A percentile compares a stretch with the other conserved stretches of the same genome.
phyloP scores from a whole-genome alignment of 2,888 invertebrate species.

The Esperia sulphurella region DNA sequence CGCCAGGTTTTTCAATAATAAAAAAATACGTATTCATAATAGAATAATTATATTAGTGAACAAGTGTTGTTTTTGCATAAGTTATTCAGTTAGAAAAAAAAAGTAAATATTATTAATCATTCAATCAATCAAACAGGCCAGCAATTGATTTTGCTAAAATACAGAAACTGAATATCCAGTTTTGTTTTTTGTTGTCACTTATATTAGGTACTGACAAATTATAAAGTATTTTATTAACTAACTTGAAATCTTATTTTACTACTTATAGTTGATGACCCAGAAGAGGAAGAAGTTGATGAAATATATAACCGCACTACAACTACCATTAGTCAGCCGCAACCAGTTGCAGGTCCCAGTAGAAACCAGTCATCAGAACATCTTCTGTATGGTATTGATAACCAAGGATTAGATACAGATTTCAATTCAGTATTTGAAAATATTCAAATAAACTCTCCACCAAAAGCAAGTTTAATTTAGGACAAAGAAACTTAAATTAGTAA shows the following conservation, averaged over 20 bases:
- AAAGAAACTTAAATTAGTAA: background rate
- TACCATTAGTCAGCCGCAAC: constrained; percentile 38
- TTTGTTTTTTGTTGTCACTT: too few relatives aligned
- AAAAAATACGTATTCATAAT: too few relatives aligned
- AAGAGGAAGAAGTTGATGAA: constrained; percentile 65
- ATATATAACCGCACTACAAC: constrained; percentile 72
- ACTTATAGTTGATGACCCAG: constrained; percentile 72
- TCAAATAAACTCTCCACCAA: constrained; percentile 73
- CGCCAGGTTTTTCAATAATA: too few relatives aligned
- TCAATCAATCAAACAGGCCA: too few relatives aligned
- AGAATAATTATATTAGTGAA: too few relatives aligned
- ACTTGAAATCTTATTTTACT: background rate
- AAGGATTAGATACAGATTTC: constrained; percentile 80
- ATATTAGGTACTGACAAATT: too few relatives aligned
- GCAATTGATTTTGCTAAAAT: too few relatives aligned
- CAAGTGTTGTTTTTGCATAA: too few relatives aligned
- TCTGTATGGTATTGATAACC: constrained; percentile 78
- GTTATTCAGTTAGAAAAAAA: too few relatives aligned
- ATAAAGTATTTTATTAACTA: too few relatives aligned
- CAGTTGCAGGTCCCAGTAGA: constrained; percentile 63
- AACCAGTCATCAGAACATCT: constrained; percentile 68
- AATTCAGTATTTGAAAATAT: constrained; percentile 81
- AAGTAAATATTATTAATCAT: too few relatives aligned
- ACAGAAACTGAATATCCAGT: too few relatives aligned
- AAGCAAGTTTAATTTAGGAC: constrained; percentile 46